Evolutionary conservation across 2,888 invertebrate species (phyloP).

Genomic region (Athalia rosae): DNA sequence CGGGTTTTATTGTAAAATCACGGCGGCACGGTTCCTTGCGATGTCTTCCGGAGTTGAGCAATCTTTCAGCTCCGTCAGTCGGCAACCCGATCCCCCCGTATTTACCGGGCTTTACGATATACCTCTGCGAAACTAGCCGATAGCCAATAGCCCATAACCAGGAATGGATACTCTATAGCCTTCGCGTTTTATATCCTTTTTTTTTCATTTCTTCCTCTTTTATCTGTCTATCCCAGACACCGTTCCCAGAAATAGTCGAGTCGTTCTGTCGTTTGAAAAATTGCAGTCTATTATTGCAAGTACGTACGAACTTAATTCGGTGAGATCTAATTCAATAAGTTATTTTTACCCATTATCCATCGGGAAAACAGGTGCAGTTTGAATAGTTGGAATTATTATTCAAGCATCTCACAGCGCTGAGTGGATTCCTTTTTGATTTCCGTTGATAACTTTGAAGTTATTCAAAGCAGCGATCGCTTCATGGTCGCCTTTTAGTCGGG

Average conservation of each 20-base stretch:
- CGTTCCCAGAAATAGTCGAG: conserved; percentile 27
- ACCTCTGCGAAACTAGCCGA: conserved; percentile 30
- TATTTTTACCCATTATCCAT: too few relatives aligned
- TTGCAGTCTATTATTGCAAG: background rate
- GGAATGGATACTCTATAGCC: conserved; percentile 37
- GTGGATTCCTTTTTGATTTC: too few relatives aligned
- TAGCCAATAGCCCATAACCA: conserved; percentile 38
- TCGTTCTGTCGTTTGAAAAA: conserved; percentile 39
- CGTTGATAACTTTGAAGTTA: conserved; percentile 1
- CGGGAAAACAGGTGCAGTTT: too few relatives aligned
- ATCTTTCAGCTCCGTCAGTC: conserved; percentile 28
- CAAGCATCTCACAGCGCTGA: too few relatives aligned
- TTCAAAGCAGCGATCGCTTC: conserved; percentile 4
- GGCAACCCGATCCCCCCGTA: conserved; percentile 32
- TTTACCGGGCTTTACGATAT: conserved; percentile 36
- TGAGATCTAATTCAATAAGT: too few relatives aligned
- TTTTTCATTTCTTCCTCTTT: conserved; percentile 15
- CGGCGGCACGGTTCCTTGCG: background rate
- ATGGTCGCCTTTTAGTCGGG: background rate
- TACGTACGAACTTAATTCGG: too few relatives aligned
- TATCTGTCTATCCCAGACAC: conserved; percentile 24
- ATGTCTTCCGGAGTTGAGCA: conserved; percentile 32
- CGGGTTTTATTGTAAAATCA: conserved; percentile 22
- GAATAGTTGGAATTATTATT: too few relatives aligned
- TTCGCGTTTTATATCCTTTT: conserved; percentile 18